Conservation (phyloP, 2,113 vertebrate species). For the Notothenia coriiceps region DNA sequence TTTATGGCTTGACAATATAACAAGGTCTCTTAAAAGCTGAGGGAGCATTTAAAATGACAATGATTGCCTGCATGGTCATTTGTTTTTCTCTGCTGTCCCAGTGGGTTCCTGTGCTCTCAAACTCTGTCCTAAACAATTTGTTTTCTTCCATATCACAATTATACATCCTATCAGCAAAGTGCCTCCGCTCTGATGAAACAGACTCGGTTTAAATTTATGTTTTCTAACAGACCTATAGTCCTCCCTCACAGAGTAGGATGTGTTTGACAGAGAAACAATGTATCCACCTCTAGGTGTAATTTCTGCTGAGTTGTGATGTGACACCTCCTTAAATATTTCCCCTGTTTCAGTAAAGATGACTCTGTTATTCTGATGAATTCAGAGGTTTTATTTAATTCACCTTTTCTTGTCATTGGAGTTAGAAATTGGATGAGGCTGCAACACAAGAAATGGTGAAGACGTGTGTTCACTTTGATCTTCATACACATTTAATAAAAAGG, state of each 20-base stretch:
- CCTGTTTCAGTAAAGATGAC: slow-evolving; percentile 7
- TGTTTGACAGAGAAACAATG: slow-evolving; percentile 5
- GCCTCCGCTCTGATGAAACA: slow-evolving; percentile 36
- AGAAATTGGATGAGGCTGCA: not conserved
- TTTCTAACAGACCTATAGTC: slow-evolving; percentile 18
- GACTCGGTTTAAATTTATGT: slow-evolving; percentile 50
- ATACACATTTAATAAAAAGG: slow-evolving; percentile 23
- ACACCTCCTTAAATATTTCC: slow-evolving; percentile 22
- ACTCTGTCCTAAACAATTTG: slow-evolving; percentile 46
- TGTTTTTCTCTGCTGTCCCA: slow-evolving; percentile 10
- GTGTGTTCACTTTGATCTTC: slow-evolving; percentile 17
- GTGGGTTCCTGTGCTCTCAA: slow-evolving; percentile 17
- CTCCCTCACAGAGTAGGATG: slow-evolving; percentile 7
- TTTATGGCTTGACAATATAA: slow-evolving; percentile 49
- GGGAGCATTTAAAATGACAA: slow-evolving; percentile 34
- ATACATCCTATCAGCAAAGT: slow-evolving; percentile 30
- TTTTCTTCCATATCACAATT: slow-evolving; percentile 35
- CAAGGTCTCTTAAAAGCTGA: slow-evolving; percentile 45
- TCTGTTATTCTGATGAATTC: slow-evolving; percentile 16
- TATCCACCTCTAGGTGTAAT: slow-evolving; percentile 16
- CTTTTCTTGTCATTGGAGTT: not conserved
- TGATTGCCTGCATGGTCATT: slow-evolving; percentile 28
- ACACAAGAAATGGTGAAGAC: not conserved
- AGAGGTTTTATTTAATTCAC: slow-evolving; percentile 3
- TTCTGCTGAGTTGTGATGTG: slow-evolving; percentile 21